phyloP scores from a whole-genome alignment of 92 coral and sea anemone genomes.

The Palythoa heliodiscus region DNA sequence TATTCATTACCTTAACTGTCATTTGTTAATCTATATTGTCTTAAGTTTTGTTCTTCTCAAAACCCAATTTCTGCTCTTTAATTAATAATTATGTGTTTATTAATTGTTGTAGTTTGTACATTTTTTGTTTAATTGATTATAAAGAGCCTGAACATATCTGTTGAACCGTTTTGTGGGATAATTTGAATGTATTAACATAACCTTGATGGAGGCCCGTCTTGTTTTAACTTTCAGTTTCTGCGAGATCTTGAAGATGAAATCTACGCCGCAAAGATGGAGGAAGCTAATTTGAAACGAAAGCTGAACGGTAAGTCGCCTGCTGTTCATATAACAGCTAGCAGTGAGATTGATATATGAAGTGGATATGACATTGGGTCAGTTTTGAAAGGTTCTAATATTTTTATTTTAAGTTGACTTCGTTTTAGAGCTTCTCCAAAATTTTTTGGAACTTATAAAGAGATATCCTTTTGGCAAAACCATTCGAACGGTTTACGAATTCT shows the following conservation, averaged over 20 bases:
- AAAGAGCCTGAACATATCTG: neutral
- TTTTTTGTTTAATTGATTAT: no score
- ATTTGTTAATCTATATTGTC: no score
- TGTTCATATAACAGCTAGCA: neutral
- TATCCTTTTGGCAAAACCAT: no score
- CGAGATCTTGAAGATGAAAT: slow-evolving; percentile 94
- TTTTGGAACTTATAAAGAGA: no score
- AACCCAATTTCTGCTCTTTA: no score
- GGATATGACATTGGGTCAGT: neutral
- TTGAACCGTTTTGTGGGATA: neutral
- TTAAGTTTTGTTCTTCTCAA: no score
- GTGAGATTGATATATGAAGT: neutral
- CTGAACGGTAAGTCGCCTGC: slow-evolving; percentile 65
- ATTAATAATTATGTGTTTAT: no score
- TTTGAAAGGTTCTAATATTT: neutral
- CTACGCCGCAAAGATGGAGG: slow-evolving; percentile 88
- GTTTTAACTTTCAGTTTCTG: slow-evolving; percentile 68
- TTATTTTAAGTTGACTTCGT: no score
- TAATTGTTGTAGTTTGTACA: no score
- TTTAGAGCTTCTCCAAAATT: no score
- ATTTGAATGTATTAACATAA: neutral
- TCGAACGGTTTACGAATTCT: no score
- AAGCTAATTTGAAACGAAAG: slow-evolving; percentile 87
- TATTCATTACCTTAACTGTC: no score
- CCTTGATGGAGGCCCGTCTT: neutral